phyloP scores from a whole-genome alignment of 1,140 invertebrate genomes.

The Anthonomus grandis region DNA sequence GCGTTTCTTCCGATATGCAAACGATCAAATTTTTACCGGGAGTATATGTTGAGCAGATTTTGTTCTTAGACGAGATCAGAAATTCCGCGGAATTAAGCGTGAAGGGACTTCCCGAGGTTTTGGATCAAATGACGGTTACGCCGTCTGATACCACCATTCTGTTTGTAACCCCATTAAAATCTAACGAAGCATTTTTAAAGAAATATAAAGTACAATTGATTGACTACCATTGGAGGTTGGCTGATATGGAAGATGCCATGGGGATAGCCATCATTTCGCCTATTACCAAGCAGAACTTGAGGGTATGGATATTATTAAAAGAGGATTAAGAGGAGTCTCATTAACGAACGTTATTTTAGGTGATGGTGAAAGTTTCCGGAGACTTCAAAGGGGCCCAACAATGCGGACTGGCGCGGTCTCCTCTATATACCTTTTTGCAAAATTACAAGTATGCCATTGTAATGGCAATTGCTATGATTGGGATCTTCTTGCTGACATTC shows the following conservation, averaged over 20 bases:
- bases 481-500: slow-evolving; percentile 41
- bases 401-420: slow-evolving; percentile 25
- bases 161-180: slow-evolving; percentile 26
- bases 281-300: slow-evolving; percentile 36
- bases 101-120: slow-evolving; percentile 35
- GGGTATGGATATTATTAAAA: slow-evolving; percentile 25
- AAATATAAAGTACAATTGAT: slow-evolving; percentile 37
- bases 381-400: slow-evolving; percentile 23
- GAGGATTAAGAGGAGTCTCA: not conserved
- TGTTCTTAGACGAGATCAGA: slow-evolving; percentile 29
- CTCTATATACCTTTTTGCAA: slow-evolving; percentile 29
- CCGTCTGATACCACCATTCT: slow-evolving; percentile 39
- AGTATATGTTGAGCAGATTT: slow-evolving; percentile 28
- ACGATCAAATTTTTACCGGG: slow-evolving; percentile 38
- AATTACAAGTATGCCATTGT: slow-evolving; percentile 35
- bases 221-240: slow-evolving; percentile 45
- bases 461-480: slow-evolving; percentile 34
- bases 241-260: slow-evolving; percentile 39
- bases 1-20: slow-evolving; percentile 31
- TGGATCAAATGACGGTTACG: slow-evolving; percentile 33
- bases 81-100: slow-evolving; percentile 31
- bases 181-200: slow-evolving; percentile 14
- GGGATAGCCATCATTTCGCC: slow-evolving; percentile 36
- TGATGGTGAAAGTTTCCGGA: slow-evolving; percentile 34
- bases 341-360: slow-evolving; percentile 27